Evolutionary conservation across 2,797 vertebrate species (phyloP).

Genomic region (Threskiornis aethiopicus): DNA sequence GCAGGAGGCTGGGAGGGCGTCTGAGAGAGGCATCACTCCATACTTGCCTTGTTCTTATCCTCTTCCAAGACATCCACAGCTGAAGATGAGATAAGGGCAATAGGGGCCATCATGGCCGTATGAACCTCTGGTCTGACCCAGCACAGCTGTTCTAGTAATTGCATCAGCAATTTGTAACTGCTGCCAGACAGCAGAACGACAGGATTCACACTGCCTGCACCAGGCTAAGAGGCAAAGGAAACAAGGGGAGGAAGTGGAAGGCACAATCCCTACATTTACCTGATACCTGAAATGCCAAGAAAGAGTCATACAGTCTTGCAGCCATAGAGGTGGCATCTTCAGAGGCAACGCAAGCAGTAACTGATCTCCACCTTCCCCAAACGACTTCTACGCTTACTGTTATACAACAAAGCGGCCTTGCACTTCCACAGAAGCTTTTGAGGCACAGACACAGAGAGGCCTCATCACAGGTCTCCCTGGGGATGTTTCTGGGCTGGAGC

Average conservation of each 20-base stretch:
- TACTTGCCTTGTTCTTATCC: neutral
- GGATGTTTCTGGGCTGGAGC: neutral
- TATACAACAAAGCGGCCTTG: neutral
- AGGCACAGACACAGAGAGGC: neutral
- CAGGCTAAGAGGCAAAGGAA: neutral
- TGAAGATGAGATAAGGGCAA: neutral
- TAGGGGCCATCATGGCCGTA: neutral
- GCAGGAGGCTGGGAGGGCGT: neutral
- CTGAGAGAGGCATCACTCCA: neutral
- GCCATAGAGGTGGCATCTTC: neutral
- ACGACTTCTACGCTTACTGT: fast-evolving
- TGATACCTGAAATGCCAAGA: neutral
- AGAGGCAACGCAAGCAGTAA: neutral
- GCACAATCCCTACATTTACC: neutral
- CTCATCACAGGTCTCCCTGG: neutral
- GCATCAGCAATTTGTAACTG: neutral
- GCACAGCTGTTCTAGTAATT: neutral
- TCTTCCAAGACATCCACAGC: neutral
- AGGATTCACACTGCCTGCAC: neutral
- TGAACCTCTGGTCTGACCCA: neutral
- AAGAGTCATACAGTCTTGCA: neutral
- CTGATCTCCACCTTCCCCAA: neutral
- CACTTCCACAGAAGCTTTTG: neutral
- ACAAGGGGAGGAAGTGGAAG: neutral
- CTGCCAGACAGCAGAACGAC: neutral